Percentiles rank a stretch among this genome's conserved stretches.
These are phyloP conservation scores for Kuschelorhynchus macadamiae DNA, from an alignment of 2,888 invertebrate genomes.

Conservation along the genomic window DNA sequence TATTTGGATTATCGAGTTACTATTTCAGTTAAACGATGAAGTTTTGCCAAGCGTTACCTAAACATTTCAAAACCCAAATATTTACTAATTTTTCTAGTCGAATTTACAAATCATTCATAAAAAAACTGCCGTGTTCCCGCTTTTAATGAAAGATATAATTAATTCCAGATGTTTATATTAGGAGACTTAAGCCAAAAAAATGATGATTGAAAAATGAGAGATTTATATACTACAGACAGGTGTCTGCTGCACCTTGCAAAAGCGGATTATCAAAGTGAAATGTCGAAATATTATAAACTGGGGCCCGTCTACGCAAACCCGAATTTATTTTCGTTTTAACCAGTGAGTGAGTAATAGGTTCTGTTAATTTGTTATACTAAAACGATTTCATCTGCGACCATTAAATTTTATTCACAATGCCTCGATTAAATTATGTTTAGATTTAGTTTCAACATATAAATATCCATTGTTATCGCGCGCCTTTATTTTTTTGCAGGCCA, in stretches of 20 bases:
- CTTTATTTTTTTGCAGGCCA: not conserved
- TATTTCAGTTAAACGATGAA: too few relatives aligned
- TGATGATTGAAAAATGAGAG: slow-evolving; percentile 3
- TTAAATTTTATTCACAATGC: slow-evolving; percentile 9
- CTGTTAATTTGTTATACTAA: slow-evolving; percentile 21
- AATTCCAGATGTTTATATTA: too few relatives aligned
- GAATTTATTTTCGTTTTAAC: slow-evolving; percentile 16
- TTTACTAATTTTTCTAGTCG: too few relatives aligned
- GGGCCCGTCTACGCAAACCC: slow-evolving; percentile 3
- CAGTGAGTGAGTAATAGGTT: slow-evolving; percentile 12
- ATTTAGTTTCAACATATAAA: not conserved
- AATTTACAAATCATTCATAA: not conserved
- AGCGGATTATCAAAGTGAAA: slow-evolving; percentile 5
- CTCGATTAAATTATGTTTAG: slow-evolving; percentile 8
- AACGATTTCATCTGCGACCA: slow-evolving; percentile 7
- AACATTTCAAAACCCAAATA: too few relatives aligned
- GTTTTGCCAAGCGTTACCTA: too few relatives aligned
- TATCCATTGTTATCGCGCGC: not conserved
- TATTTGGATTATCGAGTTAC: too few relatives aligned
- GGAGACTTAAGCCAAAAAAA: not conserved
- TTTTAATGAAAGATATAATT: too few relatives aligned
- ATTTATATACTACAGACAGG: slow-evolving; percentile 9
- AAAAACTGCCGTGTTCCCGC: not conserved
- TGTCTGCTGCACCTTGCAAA: slow-evolving; percentile 1
- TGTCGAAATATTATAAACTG: slow-evolving; percentile 14